Evolutionary conservation across 2,797 vertebrate species (phyloP), one percentile per base, ranked within the genome.

Genomic region (Halcyon badia): DNA sequence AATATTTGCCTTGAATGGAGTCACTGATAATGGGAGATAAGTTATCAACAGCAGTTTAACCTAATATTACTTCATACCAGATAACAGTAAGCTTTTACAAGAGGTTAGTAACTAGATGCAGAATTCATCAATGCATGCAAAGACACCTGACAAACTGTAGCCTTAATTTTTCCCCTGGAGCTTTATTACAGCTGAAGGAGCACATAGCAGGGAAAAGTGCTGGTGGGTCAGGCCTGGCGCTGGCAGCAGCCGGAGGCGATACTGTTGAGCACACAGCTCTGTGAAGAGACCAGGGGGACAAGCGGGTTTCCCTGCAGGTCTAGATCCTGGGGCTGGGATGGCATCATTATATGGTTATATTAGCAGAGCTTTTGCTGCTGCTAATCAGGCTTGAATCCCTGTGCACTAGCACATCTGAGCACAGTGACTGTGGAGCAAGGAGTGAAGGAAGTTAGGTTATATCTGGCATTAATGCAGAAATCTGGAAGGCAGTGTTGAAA

Each of bases 11-110:
- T 54, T 54, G 79, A 92, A 83, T 64, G 89, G 75, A 91, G 76
- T 22, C 0, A 0, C 7, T 65, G 82, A 83, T 95, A 92, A 89
- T 66, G 78, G 70, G 64, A 96, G 89, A 96, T 95, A 96, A 90
- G 89, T 92, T 96, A 83, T 91, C 96, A 94, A 91, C 89, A 94
- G 76, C 82, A 95, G 89, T 73, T 97, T 97, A 94, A 87, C 95
- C 83, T 86, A 78, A 85, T 95, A 91, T 92, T 78, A 81, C 84
- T 81, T 65, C 65, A 54, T 39, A 46, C 31, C 42, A 85, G 94
- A 86, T 87, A 89, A 83, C 75, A 33, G 46, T 1, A 41, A 64
- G 92, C 73, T 89, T 78, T 83, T 58, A 46, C 57, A 46, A 49
- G 75, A 94, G 71, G 68, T 93, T 93, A 95, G 90, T 93, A 90